A percentile compares a stretch with the other conserved stretches of the same genome.
Evolutionary conservation across 1,140 invertebrate genomes (phyloP).

Genomic region (Drosophila nikananu): DNA sequence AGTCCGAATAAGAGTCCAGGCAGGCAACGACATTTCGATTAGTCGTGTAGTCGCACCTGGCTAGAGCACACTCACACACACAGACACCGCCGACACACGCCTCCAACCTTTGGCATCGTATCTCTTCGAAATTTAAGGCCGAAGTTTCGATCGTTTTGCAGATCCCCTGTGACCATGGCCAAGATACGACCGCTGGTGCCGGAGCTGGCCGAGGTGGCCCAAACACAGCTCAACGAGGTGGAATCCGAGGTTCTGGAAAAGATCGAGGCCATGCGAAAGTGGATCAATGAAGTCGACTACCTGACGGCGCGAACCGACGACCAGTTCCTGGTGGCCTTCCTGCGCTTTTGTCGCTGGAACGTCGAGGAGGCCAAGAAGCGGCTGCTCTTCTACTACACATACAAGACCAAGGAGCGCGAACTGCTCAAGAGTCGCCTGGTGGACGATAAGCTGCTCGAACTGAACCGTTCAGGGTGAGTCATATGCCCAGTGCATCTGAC

Average conservation of each 20-base stretch:
- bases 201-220: constrained; percentile 86
- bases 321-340: constrained; percentile 88
- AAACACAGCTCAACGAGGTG: constrained; percentile 87
- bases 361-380: constrained; percentile 89
- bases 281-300: constrained; percentile 88
- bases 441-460: constrained; percentile 73
- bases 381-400: constrained; percentile 86
- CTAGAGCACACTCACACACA: constrained; percentile 29
- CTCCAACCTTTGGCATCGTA: constrained; percentile 2
- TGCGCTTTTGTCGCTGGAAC: constrained; percentile 89
- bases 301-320: constrained; percentile 86
- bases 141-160: constrained; percentile 28
- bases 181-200: constrained; percentile 85
- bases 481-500: not conserved
- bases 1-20: constrained; percentile 26
- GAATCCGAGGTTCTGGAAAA: constrained; percentile 85
- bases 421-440: constrained; percentile 63
- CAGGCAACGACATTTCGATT: constrained; percentile 51
- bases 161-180: constrained; percentile 62
- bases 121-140: constrained; percentile 30
- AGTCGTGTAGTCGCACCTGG: constrained; percentile 55
- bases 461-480: constrained; percentile 69
- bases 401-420: constrained; percentile 69
- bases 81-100: not conserved
- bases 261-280: constrained; percentile 87